phyloP scores from a whole-genome alignment of 1,140 invertebrate genomes.

The Papilio polyxenes region DNA sequence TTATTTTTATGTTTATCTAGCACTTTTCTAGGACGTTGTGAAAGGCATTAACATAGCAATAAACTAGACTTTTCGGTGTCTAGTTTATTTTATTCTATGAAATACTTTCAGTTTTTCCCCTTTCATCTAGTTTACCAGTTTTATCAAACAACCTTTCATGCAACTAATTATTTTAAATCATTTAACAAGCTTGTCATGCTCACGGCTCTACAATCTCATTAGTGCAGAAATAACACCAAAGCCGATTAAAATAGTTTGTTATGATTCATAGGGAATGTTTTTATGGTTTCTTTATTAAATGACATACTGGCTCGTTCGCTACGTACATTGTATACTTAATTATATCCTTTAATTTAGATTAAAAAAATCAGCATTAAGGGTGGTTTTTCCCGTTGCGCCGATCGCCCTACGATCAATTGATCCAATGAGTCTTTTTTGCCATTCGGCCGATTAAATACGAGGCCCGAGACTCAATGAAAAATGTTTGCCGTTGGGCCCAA shows the following conservation, averaged over 20 bases:
- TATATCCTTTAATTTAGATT: not conserved
- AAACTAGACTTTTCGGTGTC: too few relatives aligned
- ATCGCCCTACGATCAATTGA: too few relatives aligned
- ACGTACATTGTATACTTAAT: not conserved
- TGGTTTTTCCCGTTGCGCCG: too few relatives aligned
- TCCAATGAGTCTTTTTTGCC: too few relatives aligned
- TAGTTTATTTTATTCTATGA: not conserved
- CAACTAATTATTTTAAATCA: not conserved
- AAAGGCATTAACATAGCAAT: too few relatives aligned
- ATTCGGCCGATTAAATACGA: too few relatives aligned
- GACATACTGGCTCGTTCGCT: too few relatives aligned
- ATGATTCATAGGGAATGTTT: not conserved
- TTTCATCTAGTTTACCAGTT: not conserved
- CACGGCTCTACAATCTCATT: not conserved
- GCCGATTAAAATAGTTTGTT: constrained; percentile 12
- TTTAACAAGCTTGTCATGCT: constrained; percentile 14
- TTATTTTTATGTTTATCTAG: too few relatives aligned
- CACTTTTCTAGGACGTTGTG: too few relatives aligned
- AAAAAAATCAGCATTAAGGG: not conserved
- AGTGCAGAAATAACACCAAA: not conserved
- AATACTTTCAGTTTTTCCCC: not conserved
- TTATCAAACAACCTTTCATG: not conserved
- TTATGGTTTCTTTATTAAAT: not conserved
- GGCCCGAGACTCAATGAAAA: too few relatives aligned
- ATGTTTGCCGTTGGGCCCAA: too few relatives aligned